Percentiles rank a stretch among this genome's conserved stretches.
These are phyloP conservation scores for Acanthoscelides obtectus DNA, from an alignment of 2,888 invertebrate genomes.

Conservation along the genomic window DNA sequence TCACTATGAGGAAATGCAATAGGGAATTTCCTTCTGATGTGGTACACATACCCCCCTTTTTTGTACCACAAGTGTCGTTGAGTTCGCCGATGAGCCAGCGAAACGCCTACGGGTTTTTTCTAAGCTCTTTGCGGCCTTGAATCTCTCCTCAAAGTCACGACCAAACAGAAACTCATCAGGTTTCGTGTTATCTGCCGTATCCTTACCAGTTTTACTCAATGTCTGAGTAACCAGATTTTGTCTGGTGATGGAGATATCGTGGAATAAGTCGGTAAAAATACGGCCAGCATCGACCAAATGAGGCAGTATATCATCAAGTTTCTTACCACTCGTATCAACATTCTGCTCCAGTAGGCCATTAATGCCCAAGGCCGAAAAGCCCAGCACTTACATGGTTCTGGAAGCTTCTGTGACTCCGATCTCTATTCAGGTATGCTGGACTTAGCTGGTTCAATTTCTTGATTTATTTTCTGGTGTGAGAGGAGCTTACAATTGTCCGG, in stretches of 20 bases:
- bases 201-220: conserved; percentile 10
- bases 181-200: conserved; percentile 2
- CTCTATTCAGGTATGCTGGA: conserved; percentile 3
- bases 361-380: conserved; percentile 8
- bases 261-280: conserved; percentile 10
- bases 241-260: conserved; percentile 6
- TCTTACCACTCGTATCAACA: conserved; percentile 3
- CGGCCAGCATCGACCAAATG: conserved; percentile 8
- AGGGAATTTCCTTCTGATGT: not conserved
- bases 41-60: conserved; percentile 2
- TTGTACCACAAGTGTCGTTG: too few relatives aligned
- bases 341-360: conserved; percentile 6
- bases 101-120: conserved; percentile 10
- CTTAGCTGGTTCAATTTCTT: not conserved
- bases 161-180: conserved; percentile 12
- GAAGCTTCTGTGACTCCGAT: conserved; percentile 5
- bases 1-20: not conserved
- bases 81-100: too few relatives aligned
- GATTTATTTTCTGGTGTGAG: conserved; percentile 4
- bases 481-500: conserved; percentile 3
- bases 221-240: conserved; percentile 4
- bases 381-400: conserved; percentile 9
- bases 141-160: conserved; percentile 8
- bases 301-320: conserved; percentile 4
- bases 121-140: conserved; percentile 8